Evolutionary conservation across 1,140 invertebrate genomes (phyloP), one percentile per base, ranked within the genome.

Genomic region (Oppia nitens): DNA sequence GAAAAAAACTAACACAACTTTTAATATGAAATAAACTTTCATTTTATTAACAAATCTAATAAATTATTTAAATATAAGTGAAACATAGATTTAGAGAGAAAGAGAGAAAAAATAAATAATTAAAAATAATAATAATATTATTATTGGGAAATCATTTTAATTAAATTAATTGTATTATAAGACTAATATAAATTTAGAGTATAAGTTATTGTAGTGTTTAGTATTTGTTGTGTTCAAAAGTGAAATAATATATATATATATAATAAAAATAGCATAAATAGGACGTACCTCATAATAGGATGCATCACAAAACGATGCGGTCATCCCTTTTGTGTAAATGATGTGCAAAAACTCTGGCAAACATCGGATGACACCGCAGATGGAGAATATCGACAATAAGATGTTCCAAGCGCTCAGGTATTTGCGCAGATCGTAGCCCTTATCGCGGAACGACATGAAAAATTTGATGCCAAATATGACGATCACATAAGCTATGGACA

Each of bases 201-300:
- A 40, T 6, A 17, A 40, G 32, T 40, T 17, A 40, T 17, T 40
- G 32, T 9, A 40, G 17, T 9, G 6, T 9, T 40, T 40, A 9
- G 32, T 40, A 40, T 9, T 17, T 40, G 32, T 9, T 40, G 32
- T 9, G 6, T 40, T 9, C 32, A 9, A 9, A 40, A 40, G 48
- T 11, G 11, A 50, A 50, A 24, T 26, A 23, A 20, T 55, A n/a
- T 3, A 45, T n/a, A n/a, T 45, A 17, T 27, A 20, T 29, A 2
- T 40, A 24, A 21, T 24, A 55, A 26, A 45, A 3, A 2, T 1
- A 32, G 51, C 2, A 2, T 21, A 20, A 12, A 60, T n/a, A n/a
- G n/a, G n/a, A 60, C 58, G 59, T 25, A 60, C 58, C n/a, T n/a
- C 17, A 60, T 56, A 54, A 47, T 60, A 60, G n/a, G 27, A 25